Evolutionary conservation across 2,797 vertebrate genomes (phyloP).

Genomic region (Denticeps clupeoides): DNA sequence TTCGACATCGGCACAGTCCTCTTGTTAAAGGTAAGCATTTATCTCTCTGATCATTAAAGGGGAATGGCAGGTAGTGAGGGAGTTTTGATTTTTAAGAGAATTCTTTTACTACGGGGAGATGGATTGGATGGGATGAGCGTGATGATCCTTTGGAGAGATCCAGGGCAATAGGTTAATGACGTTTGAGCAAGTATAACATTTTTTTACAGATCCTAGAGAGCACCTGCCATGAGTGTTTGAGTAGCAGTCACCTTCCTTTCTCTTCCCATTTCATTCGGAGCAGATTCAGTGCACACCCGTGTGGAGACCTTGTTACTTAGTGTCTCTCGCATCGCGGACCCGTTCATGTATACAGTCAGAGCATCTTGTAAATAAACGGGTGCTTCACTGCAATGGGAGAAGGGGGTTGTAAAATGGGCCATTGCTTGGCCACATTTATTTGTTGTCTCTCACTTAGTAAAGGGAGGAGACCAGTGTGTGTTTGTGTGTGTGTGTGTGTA

Average conservation of each 20-base stretch:
- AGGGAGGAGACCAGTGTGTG: neutral
- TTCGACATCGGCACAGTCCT: no score
- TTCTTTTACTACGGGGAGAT: no score
- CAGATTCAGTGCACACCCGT: no score
- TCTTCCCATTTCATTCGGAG: no score
- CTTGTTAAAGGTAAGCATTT: no score
- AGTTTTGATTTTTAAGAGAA: no score
- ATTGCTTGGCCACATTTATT: conserved; percentile 1
- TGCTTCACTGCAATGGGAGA: neutral
- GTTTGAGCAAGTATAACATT: conserved; percentile 1
- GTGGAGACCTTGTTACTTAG: neutral
- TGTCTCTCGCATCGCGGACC: neutral
- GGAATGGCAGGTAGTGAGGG: no score
- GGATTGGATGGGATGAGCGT: no score
- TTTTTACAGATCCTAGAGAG: no score
- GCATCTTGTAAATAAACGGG: conserved; percentile 1
- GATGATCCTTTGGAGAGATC: conserved; percentile 6
- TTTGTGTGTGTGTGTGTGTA: conserved; percentile 2
- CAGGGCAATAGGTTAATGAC: neutral
- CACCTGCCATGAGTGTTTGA: no score
- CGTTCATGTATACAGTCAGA: neutral
- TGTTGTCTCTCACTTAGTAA: neutral
- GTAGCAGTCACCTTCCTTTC: no score
- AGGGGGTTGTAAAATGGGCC: neutral
- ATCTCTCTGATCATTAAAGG: no score